Evolutionary conservation across 2,113 vertebrate genomes (phyloP).

Genomic region (Acrocephalus kingi): DNA sequence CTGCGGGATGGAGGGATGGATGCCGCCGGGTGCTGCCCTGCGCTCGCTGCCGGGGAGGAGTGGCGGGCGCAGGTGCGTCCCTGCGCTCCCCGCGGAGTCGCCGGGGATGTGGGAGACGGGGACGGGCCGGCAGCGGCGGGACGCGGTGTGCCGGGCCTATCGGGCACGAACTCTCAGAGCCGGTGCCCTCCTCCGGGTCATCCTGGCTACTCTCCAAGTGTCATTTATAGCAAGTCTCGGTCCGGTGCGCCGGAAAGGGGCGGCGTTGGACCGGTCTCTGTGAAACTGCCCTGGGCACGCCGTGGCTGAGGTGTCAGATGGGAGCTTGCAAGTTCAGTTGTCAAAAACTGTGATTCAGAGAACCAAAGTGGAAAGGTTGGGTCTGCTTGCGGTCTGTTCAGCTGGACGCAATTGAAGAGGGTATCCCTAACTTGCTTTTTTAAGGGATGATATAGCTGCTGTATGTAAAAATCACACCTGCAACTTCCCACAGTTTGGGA

Average conservation of each 20-base stretch:
- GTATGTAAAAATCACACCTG: neutral
- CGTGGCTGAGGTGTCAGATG: neutral
- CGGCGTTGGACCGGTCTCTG: no score
- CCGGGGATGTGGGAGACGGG: neutral
- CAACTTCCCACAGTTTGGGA: neutral
- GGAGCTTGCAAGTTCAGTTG: neutral
- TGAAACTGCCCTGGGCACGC: neutral
- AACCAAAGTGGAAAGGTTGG: neutral
- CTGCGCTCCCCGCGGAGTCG: neutral
- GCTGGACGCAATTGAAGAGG: neutral
- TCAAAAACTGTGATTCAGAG: neutral
- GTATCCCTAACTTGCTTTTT: neutral
- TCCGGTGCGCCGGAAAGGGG: neutral
- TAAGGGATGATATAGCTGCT: accelerated
- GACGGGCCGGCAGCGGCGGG: neutral
- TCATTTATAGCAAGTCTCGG: neutral
- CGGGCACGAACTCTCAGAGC: neutral
- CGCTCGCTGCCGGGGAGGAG: neutral
- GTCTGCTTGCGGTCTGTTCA: neutral
- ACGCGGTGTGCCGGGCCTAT: neutral
- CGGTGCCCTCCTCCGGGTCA: neutral
- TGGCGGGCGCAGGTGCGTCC: neutral
- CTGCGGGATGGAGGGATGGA: neutral
- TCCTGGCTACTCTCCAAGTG: neutral
- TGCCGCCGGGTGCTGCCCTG: neutral